Evolutionary conservation across 2,888 invertebrate genomes (phyloP).

Genomic region (Agriopis aurantiaria): DNA sequence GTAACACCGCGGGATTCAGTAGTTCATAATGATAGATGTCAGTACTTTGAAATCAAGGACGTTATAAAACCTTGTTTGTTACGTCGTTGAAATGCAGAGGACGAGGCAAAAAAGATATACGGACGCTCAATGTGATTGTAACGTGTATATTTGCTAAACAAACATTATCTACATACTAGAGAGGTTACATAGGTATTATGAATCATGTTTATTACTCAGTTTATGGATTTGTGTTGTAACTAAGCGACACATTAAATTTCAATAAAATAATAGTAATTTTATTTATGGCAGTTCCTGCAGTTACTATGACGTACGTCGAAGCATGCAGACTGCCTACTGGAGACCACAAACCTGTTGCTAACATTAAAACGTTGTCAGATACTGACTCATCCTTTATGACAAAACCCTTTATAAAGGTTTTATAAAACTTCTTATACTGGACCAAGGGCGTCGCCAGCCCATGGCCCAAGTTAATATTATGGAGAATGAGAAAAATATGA

Average conservation of each 20-base stretch:
- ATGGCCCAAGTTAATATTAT: too few species aligned
- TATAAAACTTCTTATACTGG: background rate
- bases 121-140: too few species aligned
- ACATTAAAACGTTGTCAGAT: background rate
- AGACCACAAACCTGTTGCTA: constrained; percentile 11
- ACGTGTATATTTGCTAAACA: background rate
- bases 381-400: constrained; percentile 11
- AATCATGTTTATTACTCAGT: constrained; percentile 22
- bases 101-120: too few species aligned
- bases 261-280: background rate
- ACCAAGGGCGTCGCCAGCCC: too few species aligned
- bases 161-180: background rate
- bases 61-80: too few species aligned
- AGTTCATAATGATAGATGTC: too few species aligned
- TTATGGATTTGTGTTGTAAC: constrained; percentile 1
- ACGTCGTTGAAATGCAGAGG: too few species aligned
- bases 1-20: too few species aligned
- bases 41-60: background rate
- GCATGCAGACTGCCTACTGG: background rate
- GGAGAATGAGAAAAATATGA: too few species aligned
- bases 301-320: background rate
- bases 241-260: background rate
- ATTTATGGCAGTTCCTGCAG: constrained; percentile 2
- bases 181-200: constrained; percentile 10
- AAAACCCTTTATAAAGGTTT: background rate